Evolutionary conservation across 1,140 invertebrate genomes (phyloP).

Genomic region (Brachionus asplanchnoidis): DNA sequence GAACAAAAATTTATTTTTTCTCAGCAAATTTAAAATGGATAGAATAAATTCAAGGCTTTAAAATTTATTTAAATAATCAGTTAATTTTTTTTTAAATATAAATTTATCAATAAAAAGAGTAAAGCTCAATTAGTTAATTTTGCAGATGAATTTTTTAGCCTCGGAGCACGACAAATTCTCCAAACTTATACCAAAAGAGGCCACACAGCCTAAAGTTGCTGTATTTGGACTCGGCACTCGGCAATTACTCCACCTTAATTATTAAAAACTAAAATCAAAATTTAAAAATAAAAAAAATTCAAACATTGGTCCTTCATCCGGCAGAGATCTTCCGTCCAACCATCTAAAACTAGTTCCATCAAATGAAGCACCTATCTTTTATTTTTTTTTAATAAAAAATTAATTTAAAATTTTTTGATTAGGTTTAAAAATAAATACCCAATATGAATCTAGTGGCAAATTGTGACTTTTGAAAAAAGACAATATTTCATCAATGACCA

Average conservation of each 20-base stretch:
- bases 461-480: not conserved
- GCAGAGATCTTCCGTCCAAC: not conserved
- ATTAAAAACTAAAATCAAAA: not conserved
- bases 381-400: not conserved
- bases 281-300: not conserved
- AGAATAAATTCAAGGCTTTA: not conserved
- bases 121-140: not conserved
- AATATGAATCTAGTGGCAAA: not conserved
- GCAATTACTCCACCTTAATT: conserved; percentile 1
- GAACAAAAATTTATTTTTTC: no score
- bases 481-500: not conserved
- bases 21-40: no score
- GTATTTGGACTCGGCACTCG: not conserved
- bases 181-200: not conserved
- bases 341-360: not conserved
- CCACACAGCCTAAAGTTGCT: not conserved
- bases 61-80: not conserved
- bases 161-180: not conserved
- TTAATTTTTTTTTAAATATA: not conserved
- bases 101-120: not conserved
- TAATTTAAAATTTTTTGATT: no score
- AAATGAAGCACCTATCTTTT: not conserved
- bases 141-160: not conserved
- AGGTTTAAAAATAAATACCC: not conserved
- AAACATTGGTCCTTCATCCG: not conserved